Conservation (phyloP, 2,113 vertebrate genomes). For the Urocitellus parryii region DNA sequence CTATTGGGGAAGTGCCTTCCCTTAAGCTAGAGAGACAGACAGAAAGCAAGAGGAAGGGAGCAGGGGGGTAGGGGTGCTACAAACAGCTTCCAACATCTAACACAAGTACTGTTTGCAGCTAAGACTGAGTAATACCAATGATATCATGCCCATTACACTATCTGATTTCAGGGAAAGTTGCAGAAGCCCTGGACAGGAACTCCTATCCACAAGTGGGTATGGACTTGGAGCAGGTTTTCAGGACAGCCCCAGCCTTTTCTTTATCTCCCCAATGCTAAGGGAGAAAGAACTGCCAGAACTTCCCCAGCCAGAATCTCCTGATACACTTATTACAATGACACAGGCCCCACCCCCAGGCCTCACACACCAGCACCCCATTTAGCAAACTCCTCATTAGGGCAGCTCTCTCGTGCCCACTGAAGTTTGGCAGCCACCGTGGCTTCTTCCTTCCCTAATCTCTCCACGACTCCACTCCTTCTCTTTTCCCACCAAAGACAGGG, state of each 20-base stretch:
- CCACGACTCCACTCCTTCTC: background rate
- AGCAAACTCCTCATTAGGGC: background rate
- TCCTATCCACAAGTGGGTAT: background rate
- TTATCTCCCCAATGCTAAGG: background rate
- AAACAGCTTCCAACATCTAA: background rate
- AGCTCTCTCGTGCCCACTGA: background rate
- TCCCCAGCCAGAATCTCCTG: background rate
- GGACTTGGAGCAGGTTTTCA: background rate
- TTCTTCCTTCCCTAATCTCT: background rate
- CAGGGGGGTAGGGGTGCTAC: background rate
- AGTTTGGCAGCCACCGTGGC: background rate
- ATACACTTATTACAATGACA: background rate
- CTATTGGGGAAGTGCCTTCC: background rate
- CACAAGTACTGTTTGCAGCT: background rate
- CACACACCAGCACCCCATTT: background rate
- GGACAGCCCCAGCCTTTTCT: background rate
- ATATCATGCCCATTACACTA: constrained; percentile 8
- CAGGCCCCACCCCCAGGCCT: background rate
- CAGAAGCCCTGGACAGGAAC: constrained; percentile 47
- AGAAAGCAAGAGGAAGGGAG: background rate
- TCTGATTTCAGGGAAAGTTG: constrained; percentile 64
- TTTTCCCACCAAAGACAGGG: background rate
- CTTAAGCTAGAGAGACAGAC: background rate
- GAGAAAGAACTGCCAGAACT: background rate
- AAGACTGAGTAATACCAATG: background rate